Evolutionary conservation across 2,888 invertebrate species (phyloP).

Genomic region (Seira ritae): DNA sequence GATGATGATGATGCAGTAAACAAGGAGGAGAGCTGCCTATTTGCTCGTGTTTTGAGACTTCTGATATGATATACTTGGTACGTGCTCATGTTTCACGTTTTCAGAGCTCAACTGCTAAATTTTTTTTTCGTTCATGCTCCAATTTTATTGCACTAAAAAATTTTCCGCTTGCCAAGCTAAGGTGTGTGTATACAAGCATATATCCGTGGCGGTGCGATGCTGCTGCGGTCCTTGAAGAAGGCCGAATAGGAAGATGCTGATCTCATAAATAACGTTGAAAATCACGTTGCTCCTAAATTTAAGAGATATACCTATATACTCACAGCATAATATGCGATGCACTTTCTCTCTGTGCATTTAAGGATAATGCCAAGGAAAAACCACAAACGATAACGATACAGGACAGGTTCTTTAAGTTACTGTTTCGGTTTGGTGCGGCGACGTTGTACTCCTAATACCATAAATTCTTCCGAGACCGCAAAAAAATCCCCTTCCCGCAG

Average conservation of each 20-base stretch:
- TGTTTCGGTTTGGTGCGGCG: slow-evolving; percentile 16
- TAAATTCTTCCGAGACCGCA: slow-evolving; percentile 33
- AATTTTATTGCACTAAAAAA: slow-evolving; percentile 23
- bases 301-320: not conserved
- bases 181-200: no score
- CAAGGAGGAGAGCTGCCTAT: no score
- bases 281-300: slow-evolving; percentile 15
- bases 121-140: slow-evolving; percentile 28
- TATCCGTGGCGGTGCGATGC: no score
- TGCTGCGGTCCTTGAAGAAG: slow-evolving; percentile 36
- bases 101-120: not conserved
- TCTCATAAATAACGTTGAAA: slow-evolving; percentile 34
- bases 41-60: not conserved
- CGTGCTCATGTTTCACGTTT: slow-evolving; percentile 11
- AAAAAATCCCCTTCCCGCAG: slow-evolving; percentile 2
- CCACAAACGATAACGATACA: slow-evolving; percentile 25
- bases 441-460: slow-evolving; percentile 29
- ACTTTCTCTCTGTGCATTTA: no score
- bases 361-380: not conserved
- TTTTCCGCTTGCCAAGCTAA: no score
- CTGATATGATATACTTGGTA: not conserved
- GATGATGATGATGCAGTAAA: slow-evolving; percentile 4
- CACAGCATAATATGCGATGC: not conserved
- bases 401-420: slow-evolving; percentile 21
- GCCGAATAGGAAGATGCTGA: no score